Evolutionary conservation across 2,797 vertebrate genomes (phyloP).

Genomic region (Borostomias antarcticus): DNA sequence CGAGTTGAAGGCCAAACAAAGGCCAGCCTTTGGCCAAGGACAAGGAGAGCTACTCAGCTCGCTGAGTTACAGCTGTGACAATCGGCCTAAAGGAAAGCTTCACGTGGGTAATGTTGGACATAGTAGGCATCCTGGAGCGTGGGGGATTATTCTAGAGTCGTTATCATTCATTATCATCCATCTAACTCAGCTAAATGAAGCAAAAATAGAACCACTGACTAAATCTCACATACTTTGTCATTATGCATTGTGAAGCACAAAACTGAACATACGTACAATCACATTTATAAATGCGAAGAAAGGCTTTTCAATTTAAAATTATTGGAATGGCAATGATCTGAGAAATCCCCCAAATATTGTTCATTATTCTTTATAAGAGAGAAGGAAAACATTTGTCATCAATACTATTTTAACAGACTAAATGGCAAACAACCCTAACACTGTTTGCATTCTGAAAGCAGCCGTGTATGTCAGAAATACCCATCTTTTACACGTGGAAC

Average conservation of each 20-base stretch:
- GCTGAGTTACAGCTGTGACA: conserved; percentile 62
- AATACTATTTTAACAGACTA: too few relatives aligned
- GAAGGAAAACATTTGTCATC: too few relatives aligned
- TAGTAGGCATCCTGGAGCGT: conserved; percentile 36
- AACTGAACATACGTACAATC: too few relatives aligned
- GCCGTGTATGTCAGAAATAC: conserved; percentile 18
- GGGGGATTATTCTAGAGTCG: conserved; percentile 23
- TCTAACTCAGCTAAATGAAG: conserved; percentile 52
- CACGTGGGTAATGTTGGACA: conserved; percentile 38
- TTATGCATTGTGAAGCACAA: conserved; percentile 29
- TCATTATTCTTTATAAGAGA: too few relatives aligned
- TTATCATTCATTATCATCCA: conserved; percentile 37
- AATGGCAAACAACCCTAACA: too few relatives aligned
- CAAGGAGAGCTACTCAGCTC: conserved; percentile 68
- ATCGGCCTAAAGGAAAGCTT: conserved; percentile 57
- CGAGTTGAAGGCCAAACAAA: conserved; percentile 61
- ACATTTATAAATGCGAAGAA: not conserved
- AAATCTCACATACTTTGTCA: conserved; percentile 13
- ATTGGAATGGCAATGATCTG: too few relatives aligned
- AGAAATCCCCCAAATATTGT: too few relatives aligned
- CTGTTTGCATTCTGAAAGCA: too few relatives aligned
- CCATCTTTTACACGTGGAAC: conserved; percentile 30
- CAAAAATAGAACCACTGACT: conserved; percentile 47
- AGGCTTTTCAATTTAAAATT: too few relatives aligned
- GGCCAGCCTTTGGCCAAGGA: conserved; percentile 50